A percentile compares a stretch with the other conserved stretches of the same genome.
phyloP scores from a whole-genome alignment of 1,140 invertebrate species.

The Habropoda laboriosa region DNA sequence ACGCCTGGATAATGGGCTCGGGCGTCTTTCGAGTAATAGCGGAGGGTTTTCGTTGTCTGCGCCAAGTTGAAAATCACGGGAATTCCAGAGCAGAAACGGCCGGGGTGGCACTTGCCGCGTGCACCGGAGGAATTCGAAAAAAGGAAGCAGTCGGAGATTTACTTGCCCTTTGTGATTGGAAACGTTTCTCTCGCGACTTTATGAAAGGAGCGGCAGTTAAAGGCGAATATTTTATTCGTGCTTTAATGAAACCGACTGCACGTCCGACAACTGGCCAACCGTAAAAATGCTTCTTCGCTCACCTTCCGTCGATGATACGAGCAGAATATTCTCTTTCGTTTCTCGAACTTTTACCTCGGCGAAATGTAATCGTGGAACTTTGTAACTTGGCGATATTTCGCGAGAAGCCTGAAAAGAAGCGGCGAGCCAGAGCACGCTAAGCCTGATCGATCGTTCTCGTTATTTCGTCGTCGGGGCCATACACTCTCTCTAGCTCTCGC shows the following conservation, averaged over 20 bases:
- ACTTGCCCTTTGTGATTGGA: constrained; percentile 60
- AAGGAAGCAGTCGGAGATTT: constrained; percentile 51
- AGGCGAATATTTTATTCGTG: constrained; percentile 7
- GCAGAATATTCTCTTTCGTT: background rate
- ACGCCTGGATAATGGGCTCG: background rate
- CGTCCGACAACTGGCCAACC: background rate
- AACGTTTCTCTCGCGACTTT: constrained; percentile 51
- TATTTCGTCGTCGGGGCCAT: constrained; percentile 1
- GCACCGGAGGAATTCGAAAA: background rate
- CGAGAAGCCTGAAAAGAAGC: background rate
- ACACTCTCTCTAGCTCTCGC: background rate
- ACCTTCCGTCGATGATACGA: too few relatives aligned
- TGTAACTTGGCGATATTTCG: background rate
- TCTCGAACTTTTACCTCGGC: background rate
- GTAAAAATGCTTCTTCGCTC: constrained; percentile 30
- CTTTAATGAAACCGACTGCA: constrained; percentile 50
- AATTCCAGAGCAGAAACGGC: too few relatives aligned
- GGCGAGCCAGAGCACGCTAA: too few relatives aligned
- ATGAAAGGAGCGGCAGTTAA: constrained; percentile 4
- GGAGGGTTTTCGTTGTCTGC: background rate
- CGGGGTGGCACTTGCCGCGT: background rate
- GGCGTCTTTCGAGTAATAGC: background rate
- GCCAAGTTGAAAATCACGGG: too few relatives aligned
- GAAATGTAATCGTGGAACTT: background rate
- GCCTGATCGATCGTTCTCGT: constrained; percentile 33